Evolutionary conservation across 37 sponge, comb jelly and placozoan genomes (phyloP), one percentile per base, ranked within the genome.

Genomic region (Trichoplax adhaerens): DNA sequence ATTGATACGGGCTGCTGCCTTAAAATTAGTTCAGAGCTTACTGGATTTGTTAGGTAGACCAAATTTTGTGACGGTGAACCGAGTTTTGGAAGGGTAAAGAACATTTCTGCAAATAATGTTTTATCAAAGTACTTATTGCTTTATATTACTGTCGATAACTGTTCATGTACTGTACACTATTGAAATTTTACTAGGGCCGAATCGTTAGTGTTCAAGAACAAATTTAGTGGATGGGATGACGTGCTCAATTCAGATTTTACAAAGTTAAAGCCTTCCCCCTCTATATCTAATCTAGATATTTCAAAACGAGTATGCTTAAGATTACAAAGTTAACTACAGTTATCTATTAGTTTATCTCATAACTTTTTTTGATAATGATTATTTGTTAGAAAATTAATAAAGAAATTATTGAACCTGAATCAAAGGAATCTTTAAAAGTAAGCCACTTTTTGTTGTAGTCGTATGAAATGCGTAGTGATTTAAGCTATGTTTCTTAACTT

Each of bases 161-260:
- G 29, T n/a, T n/a, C n/a, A n/a, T n/a, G n/a, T 29, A 29, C 29
- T 29, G 29, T 29, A 29, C 29, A 29, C 0, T 29, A 29, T 29
- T 29, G 29, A 29, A 29, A 29, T 29, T 29, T 29, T 29, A 29
- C 5, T 62, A 89, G 90, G 7, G 72, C 78, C 62, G 91, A 90
- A 70, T 74, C 76, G 1, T 62, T 75, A 62, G 78, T 76, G 1
- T 86, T 90, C 71, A 79, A 80, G 78, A 52, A 71, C 1, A 70
- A 83, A 75, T 94, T 94, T 69, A 48, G 52, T 58, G 86, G 75
- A 0, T 94, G 94, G 94, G 85, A 94, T n/a, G 90, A 88, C 54
- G 83, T 88, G 1, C 10, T 88, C 3, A 58, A 64, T 10, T 89
- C 86, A 52, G 94, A 94, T 65, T 92, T 71, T 68, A 92, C 85